These are phyloP conservation scores for Verasper variegatus DNA, from an alignment of 2,113 vertebrate genomes.

Conservation along the genomic window DNA sequence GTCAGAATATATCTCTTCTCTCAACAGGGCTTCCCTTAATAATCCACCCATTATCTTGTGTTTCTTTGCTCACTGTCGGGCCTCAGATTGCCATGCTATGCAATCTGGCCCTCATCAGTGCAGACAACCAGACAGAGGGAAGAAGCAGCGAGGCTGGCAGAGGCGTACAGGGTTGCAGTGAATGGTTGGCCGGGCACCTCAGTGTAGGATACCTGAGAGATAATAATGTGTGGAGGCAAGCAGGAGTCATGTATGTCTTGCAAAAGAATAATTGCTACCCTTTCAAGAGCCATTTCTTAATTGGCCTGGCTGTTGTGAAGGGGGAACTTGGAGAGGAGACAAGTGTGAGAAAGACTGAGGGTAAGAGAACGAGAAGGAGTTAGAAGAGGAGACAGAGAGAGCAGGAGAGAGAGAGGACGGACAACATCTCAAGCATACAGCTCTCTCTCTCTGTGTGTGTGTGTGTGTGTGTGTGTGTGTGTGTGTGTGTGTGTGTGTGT, in stretches of 20 bases:
- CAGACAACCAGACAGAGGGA: conserved; percentile 68
- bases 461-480: conserved; percentile 24
- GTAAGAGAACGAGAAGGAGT: conserved; percentile 44
- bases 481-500: conserved; percentile 29
- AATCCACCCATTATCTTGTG: conserved; percentile 80
- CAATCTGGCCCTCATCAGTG: conserved; percentile 74
- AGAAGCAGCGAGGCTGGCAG: conserved; percentile 73
- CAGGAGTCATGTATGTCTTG: conserved; percentile 79
- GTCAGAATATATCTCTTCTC: conserved; percentile 70
- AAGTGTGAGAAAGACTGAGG: conserved; percentile 65
- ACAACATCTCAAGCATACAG: conserved; percentile 19
- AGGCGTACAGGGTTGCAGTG: conserved; percentile 72
- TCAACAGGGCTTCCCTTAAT: conserved; percentile 78
- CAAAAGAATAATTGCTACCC: conserved; percentile 84
- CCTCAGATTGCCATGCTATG: conserved; percentile 56
- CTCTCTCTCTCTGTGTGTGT: background rate
- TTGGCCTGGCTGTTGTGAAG: conserved; percentile 82
- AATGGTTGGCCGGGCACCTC: conserved; percentile 77
- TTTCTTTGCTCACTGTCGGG: conserved; percentile 69
- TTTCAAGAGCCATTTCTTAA: conserved; percentile 84
- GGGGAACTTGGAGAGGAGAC: conserved; percentile 72
- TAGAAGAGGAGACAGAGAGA: conserved; percentile 33
- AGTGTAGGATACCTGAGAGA: conserved; percentile 78
- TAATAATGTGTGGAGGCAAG: conserved; percentile 82
- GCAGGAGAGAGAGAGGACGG: background rate